Conservation (phyloP, 2,888 invertebrate species). For the Mesopsocus fuscifrons region DNA sequence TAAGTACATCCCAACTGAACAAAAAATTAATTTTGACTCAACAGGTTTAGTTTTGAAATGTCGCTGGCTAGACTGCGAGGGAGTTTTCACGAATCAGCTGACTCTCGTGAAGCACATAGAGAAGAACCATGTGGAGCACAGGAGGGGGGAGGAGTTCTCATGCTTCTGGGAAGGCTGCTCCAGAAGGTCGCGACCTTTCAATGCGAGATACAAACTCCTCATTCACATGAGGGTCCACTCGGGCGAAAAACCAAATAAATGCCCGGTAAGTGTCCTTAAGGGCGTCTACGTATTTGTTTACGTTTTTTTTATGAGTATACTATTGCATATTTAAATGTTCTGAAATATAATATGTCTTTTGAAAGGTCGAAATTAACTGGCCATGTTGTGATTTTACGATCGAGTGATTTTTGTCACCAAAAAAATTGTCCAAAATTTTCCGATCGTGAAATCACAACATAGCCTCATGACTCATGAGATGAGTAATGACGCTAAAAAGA, state of each 20-base stretch:
- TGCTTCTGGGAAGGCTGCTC: constrained; percentile 91
- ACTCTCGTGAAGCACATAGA: constrained; percentile 69
- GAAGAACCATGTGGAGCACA: constrained; percentile 60
- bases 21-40: too few species aligned
- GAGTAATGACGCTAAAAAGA: too few species aligned
- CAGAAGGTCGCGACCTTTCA: constrained; percentile 75
- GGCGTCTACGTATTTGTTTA: constrained; percentile 9
- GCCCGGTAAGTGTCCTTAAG: constrained; percentile 76
- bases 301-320: too few species aligned
- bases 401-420: too few species aligned
- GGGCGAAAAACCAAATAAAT: constrained; percentile 95
- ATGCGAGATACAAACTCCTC: constrained; percentile 91
- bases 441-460: too few species aligned
- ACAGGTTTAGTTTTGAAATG: constrained; percentile 30
- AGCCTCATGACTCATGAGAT: too few species aligned
- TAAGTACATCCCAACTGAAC: too few species aligned
- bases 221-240: constrained; percentile 96
- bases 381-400: too few species aligned
- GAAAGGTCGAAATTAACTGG: too few species aligned
- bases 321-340: too few species aligned
- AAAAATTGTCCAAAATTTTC: too few species aligned
- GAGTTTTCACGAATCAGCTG: constrained; percentile 57
- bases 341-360: too few species aligned
- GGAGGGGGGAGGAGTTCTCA: constrained; percentile 54
- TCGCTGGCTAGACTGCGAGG: constrained; percentile 72